Base-by-base conservation (phyloP, 2,888 invertebrate species). In the Ernsta delagoae region DNA sequence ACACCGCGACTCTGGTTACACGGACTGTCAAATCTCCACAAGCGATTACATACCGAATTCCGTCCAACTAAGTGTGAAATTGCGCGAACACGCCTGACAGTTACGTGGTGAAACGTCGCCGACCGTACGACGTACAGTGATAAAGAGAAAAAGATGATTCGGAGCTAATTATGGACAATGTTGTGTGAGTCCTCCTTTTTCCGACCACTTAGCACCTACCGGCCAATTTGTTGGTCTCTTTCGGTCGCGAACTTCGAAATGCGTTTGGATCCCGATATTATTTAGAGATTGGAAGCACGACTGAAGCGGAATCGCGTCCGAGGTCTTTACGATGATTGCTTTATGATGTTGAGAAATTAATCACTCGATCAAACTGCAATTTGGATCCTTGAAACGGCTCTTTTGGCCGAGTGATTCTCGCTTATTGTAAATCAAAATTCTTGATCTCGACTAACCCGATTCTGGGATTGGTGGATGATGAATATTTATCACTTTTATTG, bases 71-170 rank as follows among this genome's bases (percentile, higher is more conserved):
- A 77, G 72, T 73, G 65, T 68, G 70, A 74, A 70, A 70, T 77
- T 64, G 62, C 62, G n/a, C 65, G 72, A 63, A 71, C 43, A 39
- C 48, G 53, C 71, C 64, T 73, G 75, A 74, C 72, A 70, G 65
- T 66, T 71, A 74, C 73, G 72, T 72, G 76, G 74, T 72, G 70
- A 65, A 63, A 50, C 68, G 74, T 75, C 74, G 75, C 76, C 73
- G 69, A 63, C 70, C 70, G 71, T 88, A 82, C 83, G 83, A 84
- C 85, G 85, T 85, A 88, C 86, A 85, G 82, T 81, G 87, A 85
- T 89, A 90, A 88, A 88, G 86, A 86, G 86, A 87, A 90, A 88
- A 90, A 86, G 86, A 90, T 89, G 89, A 90, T 90, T 90, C 87
- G 84, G 82, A 82, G 87, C 90, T 92, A 92, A 92, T 92, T 92